A percentile compares a stretch with the other conserved stretches of the same genome.
Evolutionary conservation across 2,888 invertebrate genomes (phyloP).

Genomic region (Orchestes rusci): DNA sequence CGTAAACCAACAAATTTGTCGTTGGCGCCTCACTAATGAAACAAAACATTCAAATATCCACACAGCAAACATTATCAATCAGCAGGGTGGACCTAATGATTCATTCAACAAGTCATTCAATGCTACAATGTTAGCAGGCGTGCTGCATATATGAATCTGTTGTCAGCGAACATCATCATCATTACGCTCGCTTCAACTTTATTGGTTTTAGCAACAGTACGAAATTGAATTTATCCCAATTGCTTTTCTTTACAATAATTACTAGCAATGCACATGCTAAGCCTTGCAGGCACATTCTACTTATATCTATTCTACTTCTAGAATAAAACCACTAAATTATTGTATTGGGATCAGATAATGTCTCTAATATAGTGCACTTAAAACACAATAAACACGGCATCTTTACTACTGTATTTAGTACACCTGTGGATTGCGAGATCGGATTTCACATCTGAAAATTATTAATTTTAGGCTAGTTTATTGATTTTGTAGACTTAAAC

Average conservation of each 20-base stretch:
- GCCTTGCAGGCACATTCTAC: slow-evolving; percentile 6
- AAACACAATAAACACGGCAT: slow-evolving; percentile 17
- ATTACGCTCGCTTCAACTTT: too few species aligned
- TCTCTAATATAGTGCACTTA: slow-evolving; percentile 11
- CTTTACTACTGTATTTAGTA: slow-evolving; percentile 15
- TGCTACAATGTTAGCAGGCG: too few species aligned
- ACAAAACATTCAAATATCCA: too few species aligned
- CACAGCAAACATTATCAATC: slow-evolving; percentile 12
- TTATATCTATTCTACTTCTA: neutral
- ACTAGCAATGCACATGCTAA: slow-evolving; percentile 7
- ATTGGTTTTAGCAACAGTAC: too few species aligned
- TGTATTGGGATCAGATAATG: slow-evolving; percentile 11
- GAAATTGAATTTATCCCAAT: too few species aligned
- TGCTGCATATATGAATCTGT: slow-evolving; percentile 19
- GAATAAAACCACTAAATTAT: slow-evolving; percentile 12
- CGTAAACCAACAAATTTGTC: too few species aligned
- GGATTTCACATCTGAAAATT: slow-evolving; percentile 10
- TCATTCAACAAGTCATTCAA: too few species aligned
- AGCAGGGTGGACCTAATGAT: slow-evolving; percentile 14
- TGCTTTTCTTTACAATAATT: too few species aligned
- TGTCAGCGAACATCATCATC: slow-evolving; percentile 14
- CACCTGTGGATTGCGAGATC: slow-evolving; percentile 9
- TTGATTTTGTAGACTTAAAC: too few species aligned
- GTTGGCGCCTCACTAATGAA: too few species aligned
- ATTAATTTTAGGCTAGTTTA: slow-evolving; percentile 14